Base-by-base conservation (phyloP, 1,140 invertebrate genomes). In the Euura lappo region DNA sequence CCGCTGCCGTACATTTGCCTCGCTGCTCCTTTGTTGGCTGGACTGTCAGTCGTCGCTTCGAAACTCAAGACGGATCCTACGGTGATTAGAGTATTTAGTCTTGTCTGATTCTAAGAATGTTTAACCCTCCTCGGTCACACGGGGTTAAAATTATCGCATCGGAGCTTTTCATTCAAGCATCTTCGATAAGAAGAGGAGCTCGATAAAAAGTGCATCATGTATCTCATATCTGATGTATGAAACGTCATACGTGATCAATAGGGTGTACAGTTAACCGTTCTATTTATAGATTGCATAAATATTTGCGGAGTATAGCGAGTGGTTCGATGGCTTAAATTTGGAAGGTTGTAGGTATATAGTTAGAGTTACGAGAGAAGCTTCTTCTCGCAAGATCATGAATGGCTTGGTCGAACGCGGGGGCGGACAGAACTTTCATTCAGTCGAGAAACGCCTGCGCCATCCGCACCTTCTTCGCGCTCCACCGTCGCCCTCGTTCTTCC, bases 1-100 rank as follows among this genome's bases (percentile, higher is more conserved):
- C 89, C 88, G 28, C 90, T 90, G n/a, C 90, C 90, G 74, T 85
- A 89, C 86, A 91, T 90, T 80, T 90, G 89, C 6, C 90, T 82
- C 2, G 90, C 90, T 6, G 89, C 89, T 28, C 90, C 90, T 77
- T 88, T 85, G 77, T 90, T 90, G 8, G 86, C 79, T 10, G 84
- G 81, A 10, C 75, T 28, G 46, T 80, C 76, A 43, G 81, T 84
- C 65, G 84, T 80, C 6, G 77, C 73, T 45, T 79, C 78, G 0
- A 65, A 43, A 74, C 71, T 47, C 47, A 70, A 28, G 4, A 51
- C 68, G 11, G 6, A 64, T 65, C 65, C 67, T 72, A 28, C 5
- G 6, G 6, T 60, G 3, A 60, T 60, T 60, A 8, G 51, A 28
- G 28, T 28, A 28, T 28, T 28, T 28, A 28, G 28, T 28, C 28